Evolutionary conservation across 2,888 invertebrate genomes (phyloP), one percentile per base, ranked within the genome.

Genomic region (Cyaniris semiargus): DNA sequence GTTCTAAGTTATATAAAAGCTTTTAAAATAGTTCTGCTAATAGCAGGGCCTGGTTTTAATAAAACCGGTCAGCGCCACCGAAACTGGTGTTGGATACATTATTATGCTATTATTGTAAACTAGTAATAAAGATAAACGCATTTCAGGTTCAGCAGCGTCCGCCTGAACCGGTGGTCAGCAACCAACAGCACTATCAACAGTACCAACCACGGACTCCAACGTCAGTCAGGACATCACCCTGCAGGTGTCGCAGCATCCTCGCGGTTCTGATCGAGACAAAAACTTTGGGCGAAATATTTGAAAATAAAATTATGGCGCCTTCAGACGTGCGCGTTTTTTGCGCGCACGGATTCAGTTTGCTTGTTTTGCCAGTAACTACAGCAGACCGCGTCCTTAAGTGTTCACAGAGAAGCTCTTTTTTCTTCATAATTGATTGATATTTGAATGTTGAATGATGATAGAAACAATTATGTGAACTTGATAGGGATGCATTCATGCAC

Each of bases 201-300:
- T 21, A 38, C 75, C 27, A 3, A 76, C 80, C 48, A 78, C 78
- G 6, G n/a, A n/a, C n/a, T 80, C 82, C 1, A 80, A 76, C 10
- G 38, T 79, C 15, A 81, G 81, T 70, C 78, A 79, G 27, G 80
- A 81, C 4, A 70, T 75, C 1, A 77, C 76, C 4, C 70, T 80
- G 8, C 79, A 79, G 31, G 78, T 80, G 10, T 77, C 76, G 8
- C 23, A 18, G 23, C 76, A 76, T 18, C 76, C 76, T 3, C 66
- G 66, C 15, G 76, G 66, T 8, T 76, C n/a, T 23, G 23, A 66
- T n/a, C 44, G 66, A 76, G 66, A 66, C 27, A 66, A 18, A 66
- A 31, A 31, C 66, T 66, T 27, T 31, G 31, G 31, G 15, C 6
- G 27, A 31, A 66, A 27, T 18, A 15, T 66, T 66, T 66, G 66